These are phyloP conservation scores for Lophius piscatorius DNA, from an alignment of 2,113 vertebrate genomes.

Conservation along the genomic window DNA sequence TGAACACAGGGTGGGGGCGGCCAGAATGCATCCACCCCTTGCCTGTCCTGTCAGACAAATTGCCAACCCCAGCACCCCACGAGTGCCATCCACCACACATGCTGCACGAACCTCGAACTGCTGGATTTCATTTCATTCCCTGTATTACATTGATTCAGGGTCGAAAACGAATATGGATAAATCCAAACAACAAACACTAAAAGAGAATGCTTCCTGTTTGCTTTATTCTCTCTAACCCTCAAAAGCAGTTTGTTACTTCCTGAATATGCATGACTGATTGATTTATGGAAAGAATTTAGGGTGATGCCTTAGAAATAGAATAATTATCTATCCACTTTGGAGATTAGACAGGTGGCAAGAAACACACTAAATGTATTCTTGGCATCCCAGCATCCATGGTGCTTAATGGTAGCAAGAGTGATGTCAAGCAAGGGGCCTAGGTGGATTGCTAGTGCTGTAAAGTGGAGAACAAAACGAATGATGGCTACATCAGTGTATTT, in stretches of 20 bases:
- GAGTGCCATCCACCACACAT: neutral
- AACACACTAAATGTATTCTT: neutral
- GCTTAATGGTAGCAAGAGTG: neutral
- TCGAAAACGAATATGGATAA: no score
- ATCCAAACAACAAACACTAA: no score
- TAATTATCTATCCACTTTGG: neutral
- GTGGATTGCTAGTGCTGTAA: neutral
- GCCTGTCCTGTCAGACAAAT: slow-evolving; percentile 52
- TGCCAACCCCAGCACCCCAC: slow-evolving; percentile 26
- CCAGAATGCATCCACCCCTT: slow-evolving; percentile 50
- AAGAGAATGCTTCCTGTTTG: no score
- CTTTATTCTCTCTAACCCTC: no score
- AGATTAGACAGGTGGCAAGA: no score
- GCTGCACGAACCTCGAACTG: neutral
- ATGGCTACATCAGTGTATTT: neutral
- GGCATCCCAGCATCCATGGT: slow-evolving; percentile 4
- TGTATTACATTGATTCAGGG: no score
- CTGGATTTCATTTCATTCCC: no score
- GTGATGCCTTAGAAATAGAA: neutral
- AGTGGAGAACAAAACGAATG: slow-evolving; percentile 1
- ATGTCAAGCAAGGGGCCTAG: neutral
- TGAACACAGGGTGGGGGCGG: slow-evolving; percentile 51
- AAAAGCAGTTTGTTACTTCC: no score
- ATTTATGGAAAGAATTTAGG: no score
- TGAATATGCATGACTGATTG: no score